Conservation (phyloP, 37 sponge, comb jelly and placozoan genomes). For the Halichondria panicea region DNA sequence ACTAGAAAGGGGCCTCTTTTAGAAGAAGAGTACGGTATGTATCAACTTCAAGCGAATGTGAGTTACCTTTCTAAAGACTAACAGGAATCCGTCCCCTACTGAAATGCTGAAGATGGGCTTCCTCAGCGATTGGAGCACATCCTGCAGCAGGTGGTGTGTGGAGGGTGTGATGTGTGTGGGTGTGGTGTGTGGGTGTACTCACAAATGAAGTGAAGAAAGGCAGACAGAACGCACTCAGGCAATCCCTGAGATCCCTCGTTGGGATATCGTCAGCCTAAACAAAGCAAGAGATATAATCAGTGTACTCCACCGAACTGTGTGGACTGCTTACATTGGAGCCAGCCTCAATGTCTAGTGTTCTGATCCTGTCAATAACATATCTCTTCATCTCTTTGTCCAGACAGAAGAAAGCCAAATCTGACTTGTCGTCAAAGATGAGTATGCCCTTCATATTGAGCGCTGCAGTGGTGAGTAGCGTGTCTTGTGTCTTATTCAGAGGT, state of each 20-base stretch:
- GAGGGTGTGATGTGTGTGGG: too few species aligned
- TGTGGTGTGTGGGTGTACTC: too few species aligned
- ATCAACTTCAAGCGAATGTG: too few species aligned
- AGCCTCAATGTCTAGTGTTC: conserved; percentile 5
- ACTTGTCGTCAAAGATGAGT: conserved; percentile 46
- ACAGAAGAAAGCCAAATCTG: conserved; percentile 48
- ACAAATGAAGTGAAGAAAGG: conserved; percentile 60
- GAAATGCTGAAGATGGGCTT: conserved; percentile 40
- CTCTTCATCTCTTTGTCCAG: conserved; percentile 45
- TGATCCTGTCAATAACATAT: not conserved
- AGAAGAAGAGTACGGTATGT: too few species aligned
- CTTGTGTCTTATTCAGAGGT: too few species aligned
- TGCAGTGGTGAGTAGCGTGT: not conserved
- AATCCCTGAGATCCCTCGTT: conserved; percentile 28
- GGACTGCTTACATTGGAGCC: not conserved
- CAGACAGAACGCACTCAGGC: conserved; percentile 44
- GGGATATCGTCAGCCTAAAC: conserved; percentile 2
- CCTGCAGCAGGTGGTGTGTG: conserved; percentile 27
- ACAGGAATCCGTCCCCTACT: conserved; percentile 28
- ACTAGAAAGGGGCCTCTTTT: too few species aligned
- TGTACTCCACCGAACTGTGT: not conserved
- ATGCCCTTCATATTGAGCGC: conserved; percentile 58
- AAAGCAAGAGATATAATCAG: not conserved
- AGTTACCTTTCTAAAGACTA: conserved; percentile 52
- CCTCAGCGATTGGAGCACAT: conserved; percentile 36